A percentile compares a stretch with the other conserved stretches of the same genome.
Conservation (phyloP, 2,797 vertebrate species). For the Argyrosomus regius region DNA sequence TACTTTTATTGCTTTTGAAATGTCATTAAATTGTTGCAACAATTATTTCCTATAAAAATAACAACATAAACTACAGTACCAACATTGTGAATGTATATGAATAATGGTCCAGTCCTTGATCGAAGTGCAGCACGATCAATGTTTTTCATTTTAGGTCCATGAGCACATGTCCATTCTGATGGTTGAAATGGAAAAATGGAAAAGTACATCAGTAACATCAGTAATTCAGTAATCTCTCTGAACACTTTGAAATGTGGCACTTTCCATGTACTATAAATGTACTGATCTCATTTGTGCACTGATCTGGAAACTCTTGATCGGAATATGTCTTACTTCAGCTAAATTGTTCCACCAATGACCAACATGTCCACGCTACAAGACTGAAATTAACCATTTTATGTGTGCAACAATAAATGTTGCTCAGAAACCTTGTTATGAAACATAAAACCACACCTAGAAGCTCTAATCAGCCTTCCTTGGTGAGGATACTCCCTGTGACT, state of each 20-base stretch:
- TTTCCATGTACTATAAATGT: neutral
- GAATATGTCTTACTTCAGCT: neutral
- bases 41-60: neutral
- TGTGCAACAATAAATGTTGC: neutral
- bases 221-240: neutral
- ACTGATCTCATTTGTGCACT: neutral
- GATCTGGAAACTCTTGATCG: neutral
- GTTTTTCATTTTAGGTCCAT: neutral
- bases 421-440: neutral
- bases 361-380: neutral
- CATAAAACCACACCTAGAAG: neutral
- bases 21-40: neutral
- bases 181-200: neutral
- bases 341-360: conserved; percentile 2
- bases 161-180: neutral
- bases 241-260: neutral
- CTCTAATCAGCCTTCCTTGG: neutral
- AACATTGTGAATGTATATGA: neutral
- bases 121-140: too few species aligned
- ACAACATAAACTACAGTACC: neutral
- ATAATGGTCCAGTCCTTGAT: neutral
- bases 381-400: neutral
- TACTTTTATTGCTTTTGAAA: conserved; percentile 1
- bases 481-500: neutral
- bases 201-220: neutral